Evolutionary conservation across 2,113 vertebrate genomes (phyloP), one percentile per base, ranked within the genome.

Genomic region (Lucifuga dentata): DNA sequence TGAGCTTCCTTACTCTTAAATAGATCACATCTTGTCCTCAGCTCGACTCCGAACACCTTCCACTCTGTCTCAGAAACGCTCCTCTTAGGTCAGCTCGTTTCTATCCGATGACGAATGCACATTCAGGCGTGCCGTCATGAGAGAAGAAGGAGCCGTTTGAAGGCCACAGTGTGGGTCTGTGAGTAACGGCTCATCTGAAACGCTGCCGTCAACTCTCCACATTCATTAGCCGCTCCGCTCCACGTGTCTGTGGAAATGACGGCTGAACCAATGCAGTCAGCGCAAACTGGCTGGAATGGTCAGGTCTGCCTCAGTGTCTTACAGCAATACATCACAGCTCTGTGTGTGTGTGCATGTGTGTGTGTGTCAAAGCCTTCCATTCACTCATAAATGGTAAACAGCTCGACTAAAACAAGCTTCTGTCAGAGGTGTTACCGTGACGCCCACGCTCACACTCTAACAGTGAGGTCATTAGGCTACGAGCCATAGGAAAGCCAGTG

Each of bases 351-450:
- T 29, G 26, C 7, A 38, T 64, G 75, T 40, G 57, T 19, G 61
- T 64, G 58, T 21, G 62, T 85, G 87, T 93, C 81, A 93, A 93
- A 93, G 91, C 78, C 40, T 59, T 65, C 86, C 81, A 90, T 93
- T 93, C 88, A 93, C 73, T 38, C 59, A 41, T 70, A 64, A 51
- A 40, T 64, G 74, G 81, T 86, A 88, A 91, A 90, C 83, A 89
- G 55, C 51, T 38, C 57, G 32, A 67, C 80, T 87, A 78, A 88
- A 90, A 81, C 88, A 89, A 81, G 66, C 71, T 80, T 87, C 85
- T 91, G 78, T 91, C 56, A 80, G 71, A 89, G 86, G 89, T 88
- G 86, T 88, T 80, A 69, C 65, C 63, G 83, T 83, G 81, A 85
- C 83, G 85, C 85, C 85, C 89, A 80, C 58, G 59, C 76, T 86